These are phyloP conservation scores for Anguilla rostrata DNA, from an alignment of 2,113 vertebrate species.

Conservation along the genomic window DNA sequence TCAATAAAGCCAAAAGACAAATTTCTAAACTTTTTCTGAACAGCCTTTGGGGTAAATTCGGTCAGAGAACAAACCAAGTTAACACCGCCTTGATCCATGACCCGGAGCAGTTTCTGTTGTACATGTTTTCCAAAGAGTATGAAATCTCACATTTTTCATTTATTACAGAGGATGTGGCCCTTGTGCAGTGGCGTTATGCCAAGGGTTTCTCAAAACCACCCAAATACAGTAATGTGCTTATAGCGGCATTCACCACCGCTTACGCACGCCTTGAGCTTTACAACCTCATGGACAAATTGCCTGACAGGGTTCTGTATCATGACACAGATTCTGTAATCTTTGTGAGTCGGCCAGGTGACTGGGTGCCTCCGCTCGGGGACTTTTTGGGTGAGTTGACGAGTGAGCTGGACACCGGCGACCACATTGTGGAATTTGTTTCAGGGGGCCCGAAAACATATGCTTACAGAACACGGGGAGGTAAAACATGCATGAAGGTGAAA, in stretches of 20 bases:
- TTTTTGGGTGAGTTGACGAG: not conserved
- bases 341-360: no score
- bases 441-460: not conserved
- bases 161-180: not conserved
- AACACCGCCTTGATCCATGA: no score
- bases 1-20: no score
- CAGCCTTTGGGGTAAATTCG: no score
- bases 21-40: no score
- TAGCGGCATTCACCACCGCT: not conserved
- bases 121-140: no score
- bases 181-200: not conserved
- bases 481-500: no score
- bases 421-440: not conserved
- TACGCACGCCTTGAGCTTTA: not conserved
- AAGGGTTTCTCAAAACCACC: not conserved
- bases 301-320: no score
- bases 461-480: no score
- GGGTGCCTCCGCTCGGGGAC: not conserved
- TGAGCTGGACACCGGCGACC: not conserved
- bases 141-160: not conserved
- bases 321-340: no score
- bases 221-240: not conserved
- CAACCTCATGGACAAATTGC: not conserved
- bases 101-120: no score
- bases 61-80: no score